phyloP scores from a whole-genome alignment of 2,888 invertebrate genomes.

The Xestia xanthographa region DNA sequence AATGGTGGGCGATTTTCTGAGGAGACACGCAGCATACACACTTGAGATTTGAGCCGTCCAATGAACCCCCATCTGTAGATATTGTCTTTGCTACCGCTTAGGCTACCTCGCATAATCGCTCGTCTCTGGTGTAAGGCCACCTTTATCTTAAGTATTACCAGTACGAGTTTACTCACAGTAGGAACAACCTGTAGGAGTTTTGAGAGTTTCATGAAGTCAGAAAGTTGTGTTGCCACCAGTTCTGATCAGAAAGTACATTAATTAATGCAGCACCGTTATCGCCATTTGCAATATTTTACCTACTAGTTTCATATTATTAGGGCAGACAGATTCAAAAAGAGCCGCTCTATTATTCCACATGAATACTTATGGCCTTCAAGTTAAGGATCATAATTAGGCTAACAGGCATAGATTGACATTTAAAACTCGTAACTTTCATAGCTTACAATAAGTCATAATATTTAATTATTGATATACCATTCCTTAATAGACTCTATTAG shows the following conservation, averaged over 20 bases:
- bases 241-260: not conserved
- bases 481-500: not conserved
- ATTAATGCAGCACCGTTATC: not conserved
- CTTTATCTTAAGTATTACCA: not conserved
- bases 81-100: not conserved
- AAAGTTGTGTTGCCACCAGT: not conserved
- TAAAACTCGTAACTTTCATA: not conserved
- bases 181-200: not conserved
- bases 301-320: not conserved
- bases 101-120: not conserved
- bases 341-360: not conserved
- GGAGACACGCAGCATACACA: too few relatives aligned
- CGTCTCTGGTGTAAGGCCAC: not conserved
- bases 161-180: not conserved
- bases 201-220: not conserved
- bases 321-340: not conserved
- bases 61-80: too few relatives aligned
- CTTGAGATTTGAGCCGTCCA: too few relatives aligned
- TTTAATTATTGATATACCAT: not conserved
- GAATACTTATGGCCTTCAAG: not conserved
- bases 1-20: too few relatives aligned
- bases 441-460: slow-evolving; percentile 12
- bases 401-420: not conserved
- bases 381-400: not conserved
- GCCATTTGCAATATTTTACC: not conserved